Base-by-base conservation (phyloP, 2,888 invertebrate genomes). In the Anodontia alba region DNA sequence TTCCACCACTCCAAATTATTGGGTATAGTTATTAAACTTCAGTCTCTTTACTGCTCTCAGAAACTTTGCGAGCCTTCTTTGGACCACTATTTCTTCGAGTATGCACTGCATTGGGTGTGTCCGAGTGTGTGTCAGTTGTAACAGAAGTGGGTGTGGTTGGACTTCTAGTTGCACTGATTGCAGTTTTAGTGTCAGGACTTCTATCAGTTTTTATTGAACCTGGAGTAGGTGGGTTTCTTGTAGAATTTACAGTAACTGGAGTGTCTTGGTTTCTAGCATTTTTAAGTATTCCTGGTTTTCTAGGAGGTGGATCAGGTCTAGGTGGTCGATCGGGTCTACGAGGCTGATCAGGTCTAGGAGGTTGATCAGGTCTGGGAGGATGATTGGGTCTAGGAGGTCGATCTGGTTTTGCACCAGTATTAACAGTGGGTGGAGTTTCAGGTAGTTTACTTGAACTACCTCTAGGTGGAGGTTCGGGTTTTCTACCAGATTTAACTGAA, bases 1-100 rank as follows among this genome's bases (percentile, higher is more conserved):
- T n/a, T n/a, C n/a, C n/a, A n/a, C n/a, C n/a, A n/a, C n/a, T n/a
- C n/a, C n/a, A n/a, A n/a, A n/a, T n/a, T n/a, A n/a, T n/a, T n/a
- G n/a, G n/a, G n/a, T n/a, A n/a, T n/a, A n/a, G n/a, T n/a, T n/a
- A 26, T 54, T 62, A 62, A 10, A 62, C 62, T 20, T 62, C 62
- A 33, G 62, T 62, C 62, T 62, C 33, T 33, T 62, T 62, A 62
- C 62, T 62, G 20, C 62, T 62, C 1, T 62, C 62, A 8, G 62
- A 62, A 3, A 33, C 33, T 62, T 20, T 62, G 12, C 62, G 31
- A 20, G 33, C 20, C 23, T 62, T 62, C 33, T 62, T 62, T 5
- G 31, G 62, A 31, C 33, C 62, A 62, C 62, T 62, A 20, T 62
- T 62, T 33, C 62, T 31, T 33, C 62, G 62, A 62, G 17, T 12